Evolutionary conservation across 37 sponge, comb jelly and placozoan species (phyloP).

Genomic region (Hexactinellida sp.): DNA sequence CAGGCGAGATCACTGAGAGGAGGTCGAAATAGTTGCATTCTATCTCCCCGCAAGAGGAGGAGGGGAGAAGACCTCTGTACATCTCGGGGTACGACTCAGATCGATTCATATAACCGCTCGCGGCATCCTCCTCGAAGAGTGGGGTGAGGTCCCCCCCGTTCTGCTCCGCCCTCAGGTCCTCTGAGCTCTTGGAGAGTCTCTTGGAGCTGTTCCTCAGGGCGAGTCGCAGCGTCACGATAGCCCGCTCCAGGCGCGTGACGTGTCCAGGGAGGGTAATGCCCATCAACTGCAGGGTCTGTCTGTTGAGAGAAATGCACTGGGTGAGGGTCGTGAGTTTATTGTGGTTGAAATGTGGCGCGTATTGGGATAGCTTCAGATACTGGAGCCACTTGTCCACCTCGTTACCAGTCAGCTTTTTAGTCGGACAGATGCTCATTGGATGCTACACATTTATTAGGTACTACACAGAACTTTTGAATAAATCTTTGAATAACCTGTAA

Average conservation of each 20-base stretch:
- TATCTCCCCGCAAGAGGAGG: not conserved
- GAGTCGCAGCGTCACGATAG: not conserved
- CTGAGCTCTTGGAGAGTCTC: not conserved
- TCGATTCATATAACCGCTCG: not conserved
- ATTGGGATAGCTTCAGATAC: slow-evolving; percentile 38
- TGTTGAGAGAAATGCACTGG: slow-evolving; percentile 4
- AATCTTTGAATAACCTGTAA: not conserved
- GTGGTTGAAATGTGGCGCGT: slow-evolving; percentile 17
- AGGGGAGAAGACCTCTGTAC: not conserved
- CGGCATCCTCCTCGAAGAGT: not conserved
- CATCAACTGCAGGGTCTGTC: slow-evolving; percentile 22
- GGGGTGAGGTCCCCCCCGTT: not conserved
- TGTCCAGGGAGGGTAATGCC: slow-evolving; percentile 18
- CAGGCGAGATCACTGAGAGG: not conserved
- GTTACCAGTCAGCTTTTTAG: not conserved
- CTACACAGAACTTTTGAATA: not conserved
- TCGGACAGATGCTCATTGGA: not conserved
- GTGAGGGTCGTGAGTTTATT: slow-evolving; percentile 18
- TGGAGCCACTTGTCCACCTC: slow-evolving; percentile 35
- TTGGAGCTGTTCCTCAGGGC: not conserved
- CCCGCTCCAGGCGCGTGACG: not conserved
- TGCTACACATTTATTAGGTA: not conserved
- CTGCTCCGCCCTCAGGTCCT: not conserved
- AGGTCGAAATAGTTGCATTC: not conserved
- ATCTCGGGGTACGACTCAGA: not conserved